Percentiles rank a stretch among this genome's conserved stretches.
Conservation (phyloP, 2,113 vertebrate genomes). For the Acanthochromis polyacanthus region DNA sequence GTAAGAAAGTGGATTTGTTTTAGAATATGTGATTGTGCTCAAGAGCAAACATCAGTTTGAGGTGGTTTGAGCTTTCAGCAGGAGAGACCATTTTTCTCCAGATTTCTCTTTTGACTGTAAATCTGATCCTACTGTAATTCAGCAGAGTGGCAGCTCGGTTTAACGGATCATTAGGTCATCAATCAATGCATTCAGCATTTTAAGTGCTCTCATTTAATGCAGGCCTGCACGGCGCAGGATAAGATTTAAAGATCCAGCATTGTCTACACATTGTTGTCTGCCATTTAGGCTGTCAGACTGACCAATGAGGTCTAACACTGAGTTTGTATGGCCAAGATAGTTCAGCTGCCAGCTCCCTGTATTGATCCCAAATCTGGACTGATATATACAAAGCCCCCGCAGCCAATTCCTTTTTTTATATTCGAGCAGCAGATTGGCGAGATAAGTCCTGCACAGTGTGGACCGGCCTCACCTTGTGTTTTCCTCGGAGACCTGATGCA, state of each 20-base stretch:
- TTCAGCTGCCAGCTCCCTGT: constrained; percentile 37
- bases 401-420: not conserved
- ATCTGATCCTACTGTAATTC: constrained; percentile 24
- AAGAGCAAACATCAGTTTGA: not conserved
- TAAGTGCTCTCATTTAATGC: constrained; percentile 41
- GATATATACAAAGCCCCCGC: constrained; percentile 23
- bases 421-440: constrained; percentile 42
- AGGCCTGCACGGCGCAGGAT: constrained; percentile 20
- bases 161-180: constrained; percentile 47
- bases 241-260: constrained; percentile 52
- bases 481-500: constrained; percentile 62
- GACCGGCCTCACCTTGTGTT: constrained; percentile 64
- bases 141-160: constrained; percentile 32
- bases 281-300: constrained; percentile 52
- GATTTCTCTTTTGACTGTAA: not conserved
- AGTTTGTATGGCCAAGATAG: constrained; percentile 42
- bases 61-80: not conserved
- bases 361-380: constrained; percentile 55
- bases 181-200: constrained; percentile 51
- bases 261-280: constrained; percentile 37
- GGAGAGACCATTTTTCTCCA: not conserved
- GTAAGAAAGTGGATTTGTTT: not conserved
- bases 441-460: constrained; percentile 48
- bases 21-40: constrained; percentile 19
- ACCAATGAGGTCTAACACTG: constrained; percentile 43